Conservation (phyloP, 2,888 invertebrate genomes). For the Caenorhabditis wallacei region DNA sequence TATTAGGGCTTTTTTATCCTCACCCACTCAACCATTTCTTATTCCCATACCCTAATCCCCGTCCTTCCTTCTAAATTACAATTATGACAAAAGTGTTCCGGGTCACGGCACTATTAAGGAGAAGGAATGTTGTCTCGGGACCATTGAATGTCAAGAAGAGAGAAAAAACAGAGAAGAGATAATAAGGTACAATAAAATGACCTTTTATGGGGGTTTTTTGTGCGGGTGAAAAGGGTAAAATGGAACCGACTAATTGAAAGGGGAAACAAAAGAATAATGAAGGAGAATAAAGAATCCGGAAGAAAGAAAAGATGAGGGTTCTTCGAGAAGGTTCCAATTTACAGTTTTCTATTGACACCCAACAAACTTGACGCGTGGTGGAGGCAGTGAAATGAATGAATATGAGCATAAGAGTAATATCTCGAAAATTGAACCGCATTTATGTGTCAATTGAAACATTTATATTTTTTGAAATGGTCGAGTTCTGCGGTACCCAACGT, state of each 20-base stretch:
- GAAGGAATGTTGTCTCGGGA: constrained; percentile 13
- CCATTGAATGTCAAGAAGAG: constrained; percentile 19
- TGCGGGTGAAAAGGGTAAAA: neutral
- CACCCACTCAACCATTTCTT: neutral
- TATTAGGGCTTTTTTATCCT: too few relatives aligned
- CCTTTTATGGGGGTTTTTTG: constrained; percentile 28
- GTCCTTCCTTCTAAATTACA: constrained; percentile 25
- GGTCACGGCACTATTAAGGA: constrained; percentile 45
- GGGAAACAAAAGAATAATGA: neutral
- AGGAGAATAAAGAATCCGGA: neutral
- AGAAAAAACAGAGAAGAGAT: constrained; percentile 1
- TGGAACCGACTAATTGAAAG: constrained; percentile 22
- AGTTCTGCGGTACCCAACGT: too few relatives aligned
- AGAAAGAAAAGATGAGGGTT: neutral
- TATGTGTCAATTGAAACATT: too few relatives aligned
- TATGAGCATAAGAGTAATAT: too few relatives aligned
- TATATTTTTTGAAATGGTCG: too few relatives aligned
- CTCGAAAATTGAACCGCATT: too few relatives aligned
- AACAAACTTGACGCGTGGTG: too few relatives aligned
- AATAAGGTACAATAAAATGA: constrained; percentile 26
- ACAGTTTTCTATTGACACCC: too few relatives aligned
- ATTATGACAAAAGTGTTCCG: constrained; percentile 52
- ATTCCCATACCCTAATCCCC: constrained; percentile 20
- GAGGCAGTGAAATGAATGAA: too few relatives aligned
- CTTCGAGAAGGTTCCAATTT: too few relatives aligned